Evolutionary conservation across 2,797 vertebrate species (phyloP).

Genomic region (Knipowitschia caucasica): DNA sequence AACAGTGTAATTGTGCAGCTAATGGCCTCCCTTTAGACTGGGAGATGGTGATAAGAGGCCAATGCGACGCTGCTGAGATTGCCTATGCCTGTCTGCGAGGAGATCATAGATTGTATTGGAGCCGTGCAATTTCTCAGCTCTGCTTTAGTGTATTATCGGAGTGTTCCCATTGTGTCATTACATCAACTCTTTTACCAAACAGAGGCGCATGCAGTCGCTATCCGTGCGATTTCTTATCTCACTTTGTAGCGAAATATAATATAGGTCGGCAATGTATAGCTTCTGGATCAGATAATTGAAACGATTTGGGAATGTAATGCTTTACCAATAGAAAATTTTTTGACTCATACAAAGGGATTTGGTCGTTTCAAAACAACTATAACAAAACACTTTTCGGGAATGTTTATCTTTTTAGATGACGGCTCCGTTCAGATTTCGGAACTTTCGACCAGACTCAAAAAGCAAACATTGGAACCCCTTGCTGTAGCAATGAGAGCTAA

Average conservation of each 20-base stretch:
- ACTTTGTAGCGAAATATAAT: conserved; percentile 1
- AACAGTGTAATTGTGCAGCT: conserved; percentile 57
- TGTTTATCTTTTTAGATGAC: too few relatives aligned
- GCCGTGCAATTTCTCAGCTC: conserved; percentile 45
- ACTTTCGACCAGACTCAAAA: too few relatives aligned
- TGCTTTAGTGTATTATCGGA: conserved; percentile 57
- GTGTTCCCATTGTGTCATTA: conserved; percentile 64
- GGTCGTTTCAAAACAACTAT: too few relatives aligned
- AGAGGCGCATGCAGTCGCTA: conserved; percentile 54
- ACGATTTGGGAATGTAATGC: conserved; percentile 13
- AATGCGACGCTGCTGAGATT: conserved; percentile 54
- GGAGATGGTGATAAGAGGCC: conserved; percentile 52
- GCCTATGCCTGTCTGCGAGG: conserved; percentile 36
- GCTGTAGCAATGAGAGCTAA: too few relatives aligned
- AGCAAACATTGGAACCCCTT: too few relatives aligned
- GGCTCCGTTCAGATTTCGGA: too few relatives aligned
- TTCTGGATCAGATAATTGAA: conserved; percentile 21
- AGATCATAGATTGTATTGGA: conserved; percentile 50
- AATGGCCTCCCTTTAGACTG: conserved; percentile 60
- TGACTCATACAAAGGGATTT: too few relatives aligned
- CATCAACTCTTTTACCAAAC: conserved; percentile 55
- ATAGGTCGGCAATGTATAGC: conserved; percentile 9
- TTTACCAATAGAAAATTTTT: not conserved
- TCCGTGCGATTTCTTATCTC: conserved; percentile 41
- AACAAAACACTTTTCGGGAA: too few relatives aligned